Conservation (phyloP, 35 echinoderm and acorn worm genomes). For the Diadema setosum region DNA sequence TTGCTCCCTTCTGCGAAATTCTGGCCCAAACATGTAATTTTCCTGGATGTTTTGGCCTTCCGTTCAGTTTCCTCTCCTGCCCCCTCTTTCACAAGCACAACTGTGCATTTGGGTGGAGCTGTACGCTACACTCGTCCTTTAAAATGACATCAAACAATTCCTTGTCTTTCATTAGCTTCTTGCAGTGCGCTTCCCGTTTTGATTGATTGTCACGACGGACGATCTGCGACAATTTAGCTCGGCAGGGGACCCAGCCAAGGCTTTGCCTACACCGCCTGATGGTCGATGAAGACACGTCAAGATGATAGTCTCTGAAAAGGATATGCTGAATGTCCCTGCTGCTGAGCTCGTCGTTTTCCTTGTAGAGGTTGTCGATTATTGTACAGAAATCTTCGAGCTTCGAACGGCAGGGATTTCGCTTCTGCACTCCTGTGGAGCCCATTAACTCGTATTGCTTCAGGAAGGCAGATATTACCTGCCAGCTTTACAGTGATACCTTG, state of each 20-base stretch:
- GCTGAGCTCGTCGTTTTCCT: too few species aligned
- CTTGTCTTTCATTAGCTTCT: too few species aligned
- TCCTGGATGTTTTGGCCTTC: slow-evolving; percentile 34
- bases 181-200: background rate
- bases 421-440: background rate
- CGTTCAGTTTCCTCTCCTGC: background rate
- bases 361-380: too few species aligned
- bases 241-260: background rate
- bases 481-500: background rate
- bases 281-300: background rate
- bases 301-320: background rate
- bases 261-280: background rate
- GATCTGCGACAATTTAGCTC: background rate
- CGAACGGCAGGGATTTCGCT: too few species aligned
- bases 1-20: slow-evolving; percentile 40
- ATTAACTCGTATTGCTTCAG: background rate
- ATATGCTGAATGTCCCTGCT: too few species aligned
- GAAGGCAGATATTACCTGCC: background rate
- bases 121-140: background rate
- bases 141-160: too few species aligned
- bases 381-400: too few species aligned
- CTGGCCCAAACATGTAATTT: slow-evolving; percentile 62
- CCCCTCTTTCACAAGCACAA: background rate
- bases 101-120: background rate
- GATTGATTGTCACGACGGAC: background rate